A percentile compares a stretch with the other conserved stretches of the same genome.
These are phyloP conservation scores for Lathronympha strigana DNA, from an alignment of 2,888 invertebrate species.

Conservation along the genomic window DNA sequence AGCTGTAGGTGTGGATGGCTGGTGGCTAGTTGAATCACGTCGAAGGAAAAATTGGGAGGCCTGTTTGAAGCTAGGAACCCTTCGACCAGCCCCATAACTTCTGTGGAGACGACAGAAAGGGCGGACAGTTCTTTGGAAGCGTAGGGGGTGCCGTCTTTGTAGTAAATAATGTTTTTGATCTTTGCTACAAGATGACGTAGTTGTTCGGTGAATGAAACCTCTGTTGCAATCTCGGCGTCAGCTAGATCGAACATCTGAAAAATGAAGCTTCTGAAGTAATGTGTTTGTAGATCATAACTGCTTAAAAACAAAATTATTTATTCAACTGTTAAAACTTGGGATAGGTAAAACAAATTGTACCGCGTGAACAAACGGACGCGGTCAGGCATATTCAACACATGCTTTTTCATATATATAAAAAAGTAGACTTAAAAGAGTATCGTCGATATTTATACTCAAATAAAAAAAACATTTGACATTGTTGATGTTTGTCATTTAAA, in stretches of 20 bases:
- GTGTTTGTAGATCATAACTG: too few relatives aligned
- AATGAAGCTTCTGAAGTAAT: too few relatives aligned
- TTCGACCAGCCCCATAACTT: slow-evolving; percentile 85
- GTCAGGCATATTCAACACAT: too few relatives aligned
- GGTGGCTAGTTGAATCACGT: slow-evolving; percentile 74
- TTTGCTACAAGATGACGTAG: slow-evolving; percentile 81
- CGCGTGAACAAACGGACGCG: too few relatives aligned
- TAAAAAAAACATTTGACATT: slow-evolving; percentile 13
- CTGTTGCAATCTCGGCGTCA: slow-evolving; percentile 85
- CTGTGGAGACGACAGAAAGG: slow-evolving; percentile 84
- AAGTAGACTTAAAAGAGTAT: not conserved
- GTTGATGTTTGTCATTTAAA: slow-evolving; percentile 23
- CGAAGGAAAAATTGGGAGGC: slow-evolving; percentile 74
- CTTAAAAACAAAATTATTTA: not conserved
- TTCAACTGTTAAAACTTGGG: not conserved
- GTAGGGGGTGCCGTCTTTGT: slow-evolving; percentile 73
- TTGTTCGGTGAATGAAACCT: slow-evolving; percentile 88
- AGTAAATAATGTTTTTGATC: slow-evolving; percentile 78
- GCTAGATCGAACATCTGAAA: slow-evolving; percentile 88
- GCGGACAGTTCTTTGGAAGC: slow-evolving; percentile 82
- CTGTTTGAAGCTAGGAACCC: slow-evolving; percentile 82
- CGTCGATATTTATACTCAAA: not conserved
- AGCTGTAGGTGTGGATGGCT: slow-evolving; percentile 78
- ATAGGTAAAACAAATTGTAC: too few relatives aligned
- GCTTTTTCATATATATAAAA: not conserved